Conservation (phyloP, 2,888 invertebrate species). For the Epirrita christyi region DNA sequence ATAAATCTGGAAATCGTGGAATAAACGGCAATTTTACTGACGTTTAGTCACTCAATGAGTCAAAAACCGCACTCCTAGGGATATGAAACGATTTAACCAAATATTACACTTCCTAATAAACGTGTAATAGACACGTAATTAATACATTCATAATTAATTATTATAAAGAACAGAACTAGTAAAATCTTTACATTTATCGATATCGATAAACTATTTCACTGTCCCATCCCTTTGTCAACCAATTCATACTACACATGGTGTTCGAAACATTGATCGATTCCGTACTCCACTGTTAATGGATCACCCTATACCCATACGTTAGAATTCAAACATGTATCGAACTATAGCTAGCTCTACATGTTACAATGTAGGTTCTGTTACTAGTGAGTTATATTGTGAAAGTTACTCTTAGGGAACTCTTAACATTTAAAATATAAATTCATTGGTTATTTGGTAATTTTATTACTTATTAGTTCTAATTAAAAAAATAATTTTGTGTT, state of each 20-base stretch:
- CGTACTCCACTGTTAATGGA: constrained; percentile 46
- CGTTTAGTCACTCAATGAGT: too few relatives aligned
- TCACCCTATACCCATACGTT: constrained; percentile 43
- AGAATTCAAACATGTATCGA: constrained; percentile 9
- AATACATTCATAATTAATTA: too few relatives aligned
- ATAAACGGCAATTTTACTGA: too few relatives aligned
- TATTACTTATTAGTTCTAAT: too few relatives aligned
- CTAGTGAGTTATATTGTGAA: constrained; percentile 13
- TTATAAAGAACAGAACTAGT: background rate
- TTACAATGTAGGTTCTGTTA: constrained; percentile 1
- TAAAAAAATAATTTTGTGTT: too few relatives aligned
- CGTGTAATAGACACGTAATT: too few relatives aligned
- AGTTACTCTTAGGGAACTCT: background rate
- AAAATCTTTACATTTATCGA: constrained; percentile 7
- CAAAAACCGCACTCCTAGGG: too few relatives aligned
- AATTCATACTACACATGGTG: constrained; percentile 66
- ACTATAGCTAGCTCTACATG: constrained; percentile 17
- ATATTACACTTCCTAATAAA: too few relatives aligned
- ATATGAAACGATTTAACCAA: too few relatives aligned
- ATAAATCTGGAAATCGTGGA: too few relatives aligned
- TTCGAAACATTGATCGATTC: constrained; percentile 71
- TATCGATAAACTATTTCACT: constrained; percentile 29
- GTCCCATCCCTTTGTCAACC: constrained; percentile 47
- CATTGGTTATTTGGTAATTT: too few relatives aligned
- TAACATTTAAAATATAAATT: too few relatives aligned